Evolutionary conservation across 2,797 vertebrate species (phyloP).

Genomic region (Acanthopagrus latus): DNA sequence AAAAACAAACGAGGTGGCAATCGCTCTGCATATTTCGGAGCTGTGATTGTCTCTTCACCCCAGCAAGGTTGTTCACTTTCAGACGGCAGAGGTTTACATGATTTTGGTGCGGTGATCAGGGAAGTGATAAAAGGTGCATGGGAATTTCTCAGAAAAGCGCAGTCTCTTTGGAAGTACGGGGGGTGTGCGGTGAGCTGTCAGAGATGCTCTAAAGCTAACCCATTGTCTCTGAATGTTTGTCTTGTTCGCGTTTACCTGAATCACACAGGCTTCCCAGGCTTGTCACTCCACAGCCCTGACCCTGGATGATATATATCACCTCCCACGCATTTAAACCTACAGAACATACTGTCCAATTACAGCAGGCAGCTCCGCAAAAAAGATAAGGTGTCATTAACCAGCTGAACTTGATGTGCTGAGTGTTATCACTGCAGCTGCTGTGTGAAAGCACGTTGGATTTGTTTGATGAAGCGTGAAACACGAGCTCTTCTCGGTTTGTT

Average conservation of each 20-base stretch:
- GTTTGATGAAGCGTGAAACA: slow-evolving; percentile 32
- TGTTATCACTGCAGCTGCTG: slow-evolving; percentile 26
- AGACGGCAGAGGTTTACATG: neutral
- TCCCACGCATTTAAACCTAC: slow-evolving; percentile 12
- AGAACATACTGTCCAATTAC: neutral
- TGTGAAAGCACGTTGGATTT: slow-evolving; percentile 28
- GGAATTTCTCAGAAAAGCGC: slow-evolving; percentile 12
- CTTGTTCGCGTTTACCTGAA: neutral
- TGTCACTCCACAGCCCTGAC: slow-evolving; percentile 10
- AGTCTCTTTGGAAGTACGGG: neutral
- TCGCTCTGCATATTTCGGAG: slow-evolving; percentile 1
- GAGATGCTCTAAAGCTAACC: neutral
- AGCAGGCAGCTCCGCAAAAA: neutral
- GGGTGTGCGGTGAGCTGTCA: neutral
- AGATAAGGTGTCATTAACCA: slow-evolving; percentile 40
- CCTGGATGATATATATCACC: slow-evolving; percentile 20
- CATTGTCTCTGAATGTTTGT: slow-evolving; percentile 18
- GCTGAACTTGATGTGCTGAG: slow-evolving; percentile 11
- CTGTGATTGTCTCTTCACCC: neutral
- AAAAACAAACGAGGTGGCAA: neutral
- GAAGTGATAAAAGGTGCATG: slow-evolving; percentile 14
- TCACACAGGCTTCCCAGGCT: slow-evolving; percentile 30
- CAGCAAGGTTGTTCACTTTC: neutral
- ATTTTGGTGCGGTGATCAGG: neutral
- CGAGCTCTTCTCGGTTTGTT: slow-evolving; percentile 2